Conservation (phyloP, 2,797 vertebrate genomes). For the Lindbergichthys nudifrons region DNA sequence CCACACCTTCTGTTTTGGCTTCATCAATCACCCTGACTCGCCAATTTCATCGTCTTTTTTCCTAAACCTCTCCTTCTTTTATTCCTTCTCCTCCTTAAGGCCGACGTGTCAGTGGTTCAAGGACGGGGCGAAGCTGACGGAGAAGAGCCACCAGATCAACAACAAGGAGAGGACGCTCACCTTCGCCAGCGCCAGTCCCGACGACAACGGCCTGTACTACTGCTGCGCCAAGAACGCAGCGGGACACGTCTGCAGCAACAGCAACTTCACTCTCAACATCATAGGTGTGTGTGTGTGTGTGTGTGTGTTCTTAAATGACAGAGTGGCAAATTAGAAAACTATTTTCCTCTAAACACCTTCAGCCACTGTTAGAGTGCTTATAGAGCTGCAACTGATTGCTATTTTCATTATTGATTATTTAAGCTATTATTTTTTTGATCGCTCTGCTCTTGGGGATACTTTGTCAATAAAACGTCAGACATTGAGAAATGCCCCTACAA, state of each 20-base stretch:
- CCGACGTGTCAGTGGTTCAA: slow-evolving; percentile 94
- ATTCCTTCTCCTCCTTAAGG: slow-evolving; percentile 69
- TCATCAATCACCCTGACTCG: background rate
- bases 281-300: slow-evolving; percentile 83
- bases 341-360: background rate
- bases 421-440: background rate
- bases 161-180: slow-evolving; percentile 92
- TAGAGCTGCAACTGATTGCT: background rate
- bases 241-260: slow-evolving; percentile 89
- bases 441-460: background rate
- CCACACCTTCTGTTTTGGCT: background rate
- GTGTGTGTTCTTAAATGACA: background rate
- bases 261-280: slow-evolving; percentile 92
- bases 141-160: slow-evolving; percentile 88
- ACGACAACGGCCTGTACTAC: slow-evolving; percentile 91
- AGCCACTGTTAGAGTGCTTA: background rate
- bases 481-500: background rate
- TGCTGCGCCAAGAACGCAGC: slow-evolving; percentile 94
- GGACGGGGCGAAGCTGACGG: slow-evolving; percentile 84
- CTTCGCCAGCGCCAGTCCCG: slow-evolving; percentile 85
- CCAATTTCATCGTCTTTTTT: background rate
- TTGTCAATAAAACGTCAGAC: background rate
- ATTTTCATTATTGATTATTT: background rate
- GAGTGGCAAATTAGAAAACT: background rate
- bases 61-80: background rate